Evolutionary conservation across 2,888 invertebrate species (phyloP), one percentile per base, ranked within the genome.

Genomic region (Baccha elongata): DNA sequence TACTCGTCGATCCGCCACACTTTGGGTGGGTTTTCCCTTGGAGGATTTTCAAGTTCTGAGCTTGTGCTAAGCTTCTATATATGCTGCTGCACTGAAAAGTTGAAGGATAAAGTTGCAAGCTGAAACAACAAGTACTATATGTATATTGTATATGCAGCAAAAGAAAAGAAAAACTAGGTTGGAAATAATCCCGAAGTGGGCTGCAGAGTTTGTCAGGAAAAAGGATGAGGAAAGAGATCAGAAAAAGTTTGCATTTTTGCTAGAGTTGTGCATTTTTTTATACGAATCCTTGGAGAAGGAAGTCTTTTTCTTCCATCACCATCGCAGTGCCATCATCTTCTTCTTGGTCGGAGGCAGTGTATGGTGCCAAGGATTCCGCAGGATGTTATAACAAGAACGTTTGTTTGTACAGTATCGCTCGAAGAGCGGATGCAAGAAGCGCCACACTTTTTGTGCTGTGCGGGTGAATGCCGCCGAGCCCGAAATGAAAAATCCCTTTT

Each of bases 331-430:
- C 62, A 32, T 64, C 19, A 53, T 58, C 35, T 32, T 65, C 37
- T 75, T 65, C 69, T 65, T 60, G 29, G 58, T 58, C 60, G 60
- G 75, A 67, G 80, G 71, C 72, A 64, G 72, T 68, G 40, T 64
- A 55, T 78, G 78, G 83, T 83, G 83, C 83, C 83, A 83, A 83
- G 72, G 78, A 83, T 83, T 72, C 78, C 78, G 62, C 72, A 83
- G 83, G 83, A 83, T 83, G 83, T 78, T 72, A 83, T 83, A 83
- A 83, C 83, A 83, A 76, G 78, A 83, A 73, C 72, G 83, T 72
- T 83, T 83, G 78, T 78, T 83, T 83, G 83, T 78, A 83, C 71
- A 78, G 68, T 53, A 40, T 67, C 72, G 81, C 67, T 48, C 48
- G 23, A 15, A 68, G 55, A 83, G 58, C 83, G 83, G 83, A 83